Conservation (phyloP, 2,888 invertebrate species). For the Macrosiphum euphorbiae region DNA sequence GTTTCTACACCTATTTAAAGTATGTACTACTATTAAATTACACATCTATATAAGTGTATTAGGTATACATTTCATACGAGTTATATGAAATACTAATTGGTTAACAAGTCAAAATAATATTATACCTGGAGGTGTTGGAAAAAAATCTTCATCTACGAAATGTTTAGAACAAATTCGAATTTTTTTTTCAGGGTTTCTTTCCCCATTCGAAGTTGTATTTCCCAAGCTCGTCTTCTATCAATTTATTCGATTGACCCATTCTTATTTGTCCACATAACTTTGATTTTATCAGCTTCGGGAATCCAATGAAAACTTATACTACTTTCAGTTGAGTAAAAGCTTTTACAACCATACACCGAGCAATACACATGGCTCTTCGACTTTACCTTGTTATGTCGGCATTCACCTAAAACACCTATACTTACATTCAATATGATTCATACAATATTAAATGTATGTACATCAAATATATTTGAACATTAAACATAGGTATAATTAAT, state of each 20-base stretch:
- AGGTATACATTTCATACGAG: neutral
- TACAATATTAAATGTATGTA: neutral
- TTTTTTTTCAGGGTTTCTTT: neutral
- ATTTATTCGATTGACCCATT: neutral
- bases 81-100: neutral
- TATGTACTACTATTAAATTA: neutral
- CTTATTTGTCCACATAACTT: neutral
- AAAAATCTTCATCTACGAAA: neutral
- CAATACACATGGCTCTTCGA: neutral
- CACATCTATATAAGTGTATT: neutral
- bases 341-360: neutral
- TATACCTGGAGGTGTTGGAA: neutral
- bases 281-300: neutral
- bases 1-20: constrained; percentile 5
- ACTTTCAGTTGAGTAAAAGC: neutral
- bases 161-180: neutral
- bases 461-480: no score
- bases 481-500: no score
- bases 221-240: neutral
- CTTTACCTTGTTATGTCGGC: neutral
- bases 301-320: neutral
- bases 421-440: neutral
- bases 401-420: constrained; percentile 4
- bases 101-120: neutral
- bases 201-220: neutral